Evolutionary conservation across 2,888 invertebrate species (phyloP).

Genomic region (Plutella xylostella): DNA sequence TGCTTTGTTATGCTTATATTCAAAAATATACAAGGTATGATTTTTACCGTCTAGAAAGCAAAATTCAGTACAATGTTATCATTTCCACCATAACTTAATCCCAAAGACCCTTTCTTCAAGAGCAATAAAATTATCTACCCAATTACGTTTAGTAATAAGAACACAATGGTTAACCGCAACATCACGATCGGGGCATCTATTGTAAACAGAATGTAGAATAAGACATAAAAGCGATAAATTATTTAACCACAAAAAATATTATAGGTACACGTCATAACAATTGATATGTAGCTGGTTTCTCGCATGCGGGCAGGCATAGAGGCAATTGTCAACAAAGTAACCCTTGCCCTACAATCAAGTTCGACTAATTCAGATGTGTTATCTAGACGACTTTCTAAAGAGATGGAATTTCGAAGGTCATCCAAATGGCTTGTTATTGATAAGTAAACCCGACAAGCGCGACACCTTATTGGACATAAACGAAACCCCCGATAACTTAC

Average conservation of each 20-base stretch:
- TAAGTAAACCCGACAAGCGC: too few relatives aligned
- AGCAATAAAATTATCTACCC: neutral
- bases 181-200: slow-evolving; percentile 5
- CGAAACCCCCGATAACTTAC: too few relatives aligned
- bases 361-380: slow-evolving; percentile 48
- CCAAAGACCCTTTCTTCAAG: too few relatives aligned
- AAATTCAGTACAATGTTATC: too few relatives aligned
- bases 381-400: too few relatives aligned
- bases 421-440: too few relatives aligned
- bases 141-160: neutral
- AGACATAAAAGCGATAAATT: slow-evolving; percentile 48
- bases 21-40: too few relatives aligned
- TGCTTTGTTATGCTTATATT: too few relatives aligned
- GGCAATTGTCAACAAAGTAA: slow-evolving; percentile 28
- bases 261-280: slow-evolving; percentile 56
- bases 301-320: slow-evolving; percentile 51
- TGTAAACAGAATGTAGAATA: slow-evolving; percentile 45
- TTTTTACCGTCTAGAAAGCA: too few relatives aligned
- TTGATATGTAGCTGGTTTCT: slow-evolving; percentile 55
- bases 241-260: slow-evolving; percentile 46
- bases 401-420: too few relatives aligned
- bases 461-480: too few relatives aligned
- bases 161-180: slow-evolving; percentile 6
- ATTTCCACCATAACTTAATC: too few relatives aligned
- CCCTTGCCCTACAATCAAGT: slow-evolving; percentile 28